Evolutionary conservation across 2,888 invertebrate genomes (phyloP).

Genomic region (Pyralis farinalis): DNA sequence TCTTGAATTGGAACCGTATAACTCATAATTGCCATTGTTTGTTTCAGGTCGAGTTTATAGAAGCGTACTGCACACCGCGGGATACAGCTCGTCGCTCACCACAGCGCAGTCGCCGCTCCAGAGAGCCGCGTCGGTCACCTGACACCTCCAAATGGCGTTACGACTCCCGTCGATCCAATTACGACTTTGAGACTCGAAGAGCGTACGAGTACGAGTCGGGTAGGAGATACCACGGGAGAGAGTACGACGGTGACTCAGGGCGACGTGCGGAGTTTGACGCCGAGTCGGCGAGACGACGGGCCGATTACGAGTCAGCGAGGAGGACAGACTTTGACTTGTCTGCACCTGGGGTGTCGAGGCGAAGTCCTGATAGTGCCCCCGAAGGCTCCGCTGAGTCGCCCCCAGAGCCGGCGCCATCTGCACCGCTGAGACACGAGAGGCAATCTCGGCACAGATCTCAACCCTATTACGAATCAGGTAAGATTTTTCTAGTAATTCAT

Average conservation of each 20-base stretch:
- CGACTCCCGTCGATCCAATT: constrained; percentile 64
- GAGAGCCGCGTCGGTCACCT: constrained; percentile 66
- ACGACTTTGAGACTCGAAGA: constrained; percentile 64
- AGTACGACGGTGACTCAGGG: constrained; percentile 66
- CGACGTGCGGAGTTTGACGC: constrained; percentile 63
- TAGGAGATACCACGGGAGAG: constrained; percentile 48
- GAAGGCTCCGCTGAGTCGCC: constrained; percentile 71
- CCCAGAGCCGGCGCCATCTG: constrained; percentile 74
- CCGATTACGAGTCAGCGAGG: constrained; percentile 73
- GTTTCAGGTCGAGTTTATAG: constrained; percentile 86
- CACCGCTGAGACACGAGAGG: constrained; percentile 61
- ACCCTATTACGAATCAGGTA: constrained; percentile 75
- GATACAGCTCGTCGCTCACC: constrained; percentile 81
- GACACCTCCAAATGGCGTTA: constrained; percentile 71
- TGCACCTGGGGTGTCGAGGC: constrained; percentile 60
- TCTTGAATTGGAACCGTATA: constrained; percentile 13
- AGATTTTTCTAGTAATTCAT: too few relatives aligned
- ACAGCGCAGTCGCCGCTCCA: constrained; percentile 65
- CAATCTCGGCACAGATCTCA: constrained; percentile 63
- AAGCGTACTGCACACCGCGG: constrained; percentile 87
- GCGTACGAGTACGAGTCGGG: constrained; percentile 67
- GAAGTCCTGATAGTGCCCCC: constrained; percentile 72
- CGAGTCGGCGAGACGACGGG: constrained; percentile 64
- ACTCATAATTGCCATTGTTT: constrained; percentile 26
- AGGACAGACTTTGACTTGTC: constrained; percentile 72